Conservation (phyloP, 2,113 vertebrate genomes). For the Aplodontia rufa region DNA sequence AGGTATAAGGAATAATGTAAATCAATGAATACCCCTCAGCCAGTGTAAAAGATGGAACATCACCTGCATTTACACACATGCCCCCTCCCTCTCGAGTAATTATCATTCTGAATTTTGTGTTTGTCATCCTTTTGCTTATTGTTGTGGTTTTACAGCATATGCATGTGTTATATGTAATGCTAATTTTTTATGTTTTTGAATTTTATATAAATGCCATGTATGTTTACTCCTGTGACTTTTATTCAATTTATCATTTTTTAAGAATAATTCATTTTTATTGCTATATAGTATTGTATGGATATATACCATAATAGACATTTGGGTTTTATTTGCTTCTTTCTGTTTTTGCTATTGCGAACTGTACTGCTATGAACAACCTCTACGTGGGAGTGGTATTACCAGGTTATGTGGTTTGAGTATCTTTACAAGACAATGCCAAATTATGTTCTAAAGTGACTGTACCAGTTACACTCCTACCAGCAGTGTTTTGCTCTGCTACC, state of each 20-base stretch:
- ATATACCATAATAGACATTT: neutral
- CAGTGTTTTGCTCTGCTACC: neutral
- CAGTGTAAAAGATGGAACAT: conserved; percentile 11
- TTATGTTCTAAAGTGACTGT: neutral
- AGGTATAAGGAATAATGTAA: conserved; percentile 44
- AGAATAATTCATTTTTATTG: conserved; percentile 45
- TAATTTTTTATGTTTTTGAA: conserved; percentile 69
- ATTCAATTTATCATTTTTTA: conserved; percentile 14
- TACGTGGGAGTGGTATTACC: neutral
- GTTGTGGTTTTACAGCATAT: neutral
- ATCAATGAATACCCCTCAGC: neutral
- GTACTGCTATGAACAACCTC: neutral
- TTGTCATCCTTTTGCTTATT: neutral
- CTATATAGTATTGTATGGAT: neutral
- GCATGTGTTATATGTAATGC: conserved; percentile 36
- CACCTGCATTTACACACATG: neutral
- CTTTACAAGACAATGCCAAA: neutral
- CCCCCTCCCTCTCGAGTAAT: neutral
- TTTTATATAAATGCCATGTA: conserved; percentile 58
- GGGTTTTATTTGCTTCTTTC: neutral
- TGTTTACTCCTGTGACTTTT: conserved; percentile 46
- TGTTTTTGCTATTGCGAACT: neutral
- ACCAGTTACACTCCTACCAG: rapidly evolving
- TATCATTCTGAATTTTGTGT: conserved; percentile 45
- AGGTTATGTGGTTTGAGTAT: neutral